These are phyloP conservation scores for Mormyrus iriodes DNA, from an alignment of 2,113 vertebrate genomes.

Conservation along the genomic window DNA sequence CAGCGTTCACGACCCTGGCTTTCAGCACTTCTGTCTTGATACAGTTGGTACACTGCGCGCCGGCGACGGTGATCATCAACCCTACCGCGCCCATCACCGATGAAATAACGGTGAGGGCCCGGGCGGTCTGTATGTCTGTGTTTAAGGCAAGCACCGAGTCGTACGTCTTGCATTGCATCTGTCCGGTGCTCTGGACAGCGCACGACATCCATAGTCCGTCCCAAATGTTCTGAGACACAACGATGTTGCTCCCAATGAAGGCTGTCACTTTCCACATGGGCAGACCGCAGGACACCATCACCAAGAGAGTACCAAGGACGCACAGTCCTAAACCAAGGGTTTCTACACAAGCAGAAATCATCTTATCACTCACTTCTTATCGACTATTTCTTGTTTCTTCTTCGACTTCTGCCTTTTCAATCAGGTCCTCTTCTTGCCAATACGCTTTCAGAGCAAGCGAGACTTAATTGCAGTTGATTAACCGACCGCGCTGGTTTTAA, in stretches of 20 bases:
- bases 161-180: slow-evolving; percentile 84
- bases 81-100: slow-evolving; percentile 74
- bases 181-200: slow-evolving; percentile 84
- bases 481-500: neutral
- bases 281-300: slow-evolving; percentile 80
- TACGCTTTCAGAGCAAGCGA: neutral
- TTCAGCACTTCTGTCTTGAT: slow-evolving; percentile 63
- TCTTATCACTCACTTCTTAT: slow-evolving; percentile 33
- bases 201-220: slow-evolving; percentile 93
- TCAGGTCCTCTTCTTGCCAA: neutral
- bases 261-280: slow-evolving; percentile 90
- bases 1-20: slow-evolving; percentile 65
- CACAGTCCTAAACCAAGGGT: slow-evolving; percentile 71
- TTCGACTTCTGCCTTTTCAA: neutral
- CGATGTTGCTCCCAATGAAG: slow-evolving; percentile 80
- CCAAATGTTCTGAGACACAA: slow-evolving; percentile 82
- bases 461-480: neutral
- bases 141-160: slow-evolving; percentile 67
- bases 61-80: slow-evolving; percentile 74
- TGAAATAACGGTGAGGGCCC: slow-evolving; percentile 78
- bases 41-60: slow-evolving; percentile 88
- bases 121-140: slow-evolving; percentile 72
- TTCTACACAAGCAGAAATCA: slow-evolving; percentile 77
- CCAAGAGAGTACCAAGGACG: slow-evolving; percentile 73
- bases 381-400: neutral